Evolutionary conservation across 2,797 vertebrate genomes (phyloP).

Genomic region (Sebastes baramenuke): DNA sequence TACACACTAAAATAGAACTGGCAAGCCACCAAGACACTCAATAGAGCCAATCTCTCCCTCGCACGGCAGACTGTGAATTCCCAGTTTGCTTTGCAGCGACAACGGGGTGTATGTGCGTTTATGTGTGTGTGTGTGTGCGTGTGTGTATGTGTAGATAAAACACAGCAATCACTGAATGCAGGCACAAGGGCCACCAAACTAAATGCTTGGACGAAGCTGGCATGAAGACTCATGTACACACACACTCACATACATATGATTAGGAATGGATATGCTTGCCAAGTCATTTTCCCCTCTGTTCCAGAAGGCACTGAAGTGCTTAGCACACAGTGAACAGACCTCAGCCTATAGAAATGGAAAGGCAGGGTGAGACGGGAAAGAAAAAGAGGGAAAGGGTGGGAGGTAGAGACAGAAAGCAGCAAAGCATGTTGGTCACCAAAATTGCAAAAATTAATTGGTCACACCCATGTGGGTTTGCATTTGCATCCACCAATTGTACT

Average conservation of each 20-base stretch:
- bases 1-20: slow-evolving; percentile 65
- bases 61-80: slow-evolving; percentile 71
- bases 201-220: slow-evolving; percentile 69
- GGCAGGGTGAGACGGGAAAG: slow-evolving; percentile 35
- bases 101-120: slow-evolving; percentile 49
- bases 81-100: slow-evolving; percentile 72
- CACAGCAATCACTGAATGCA: slow-evolving; percentile 68
- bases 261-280: slow-evolving; percentile 77
- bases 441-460: slow-evolving; percentile 78
- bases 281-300: slow-evolving; percentile 76
- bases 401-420: slow-evolving; percentile 63
- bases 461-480: slow-evolving; percentile 63
- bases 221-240: slow-evolving; percentile 34
- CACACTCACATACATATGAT: slow-evolving; percentile 48
- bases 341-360: slow-evolving; percentile 70
- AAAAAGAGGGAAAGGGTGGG: slow-evolving; percentile 46
- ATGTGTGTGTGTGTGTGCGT: slow-evolving; percentile 22
- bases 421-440: slow-evolving; percentile 76
- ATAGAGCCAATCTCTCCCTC: slow-evolving; percentile 72
- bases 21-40: slow-evolving; percentile 73
- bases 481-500: slow-evolving; percentile 62
- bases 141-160: slow-evolving; percentile 60
- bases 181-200: slow-evolving; percentile 72
- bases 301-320: slow-evolving; percentile 75
- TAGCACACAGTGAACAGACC: slow-evolving; percentile 64